Evolutionary conservation across 2,888 invertebrate species (phyloP).

Genomic region (Tupiocoris notatus): DNA sequence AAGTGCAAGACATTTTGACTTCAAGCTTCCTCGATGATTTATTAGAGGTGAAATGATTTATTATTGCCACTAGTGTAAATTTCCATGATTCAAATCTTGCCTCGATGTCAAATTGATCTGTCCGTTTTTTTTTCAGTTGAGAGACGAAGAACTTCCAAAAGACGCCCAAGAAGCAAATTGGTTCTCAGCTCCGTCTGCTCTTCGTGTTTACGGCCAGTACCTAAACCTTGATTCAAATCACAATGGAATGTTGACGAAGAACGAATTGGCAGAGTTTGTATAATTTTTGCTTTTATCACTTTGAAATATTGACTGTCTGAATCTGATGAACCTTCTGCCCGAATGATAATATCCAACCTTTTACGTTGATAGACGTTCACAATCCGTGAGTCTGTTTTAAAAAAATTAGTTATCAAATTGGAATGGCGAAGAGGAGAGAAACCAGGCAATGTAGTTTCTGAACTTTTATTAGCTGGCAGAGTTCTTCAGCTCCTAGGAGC

Average conservation of each 20-base stretch:
- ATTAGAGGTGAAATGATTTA: conserved; percentile 68
- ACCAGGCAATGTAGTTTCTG: too few species aligned
- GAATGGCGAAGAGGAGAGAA: too few species aligned
- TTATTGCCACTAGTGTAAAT: background rate
- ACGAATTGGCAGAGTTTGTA: conserved; percentile 76
- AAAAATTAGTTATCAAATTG: too few species aligned
- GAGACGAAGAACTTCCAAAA: conserved; percentile 80
- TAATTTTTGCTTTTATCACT: background rate
- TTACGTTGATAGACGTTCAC: too few species aligned
- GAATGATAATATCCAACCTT: too few species aligned
- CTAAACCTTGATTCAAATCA: conserved; percentile 90
- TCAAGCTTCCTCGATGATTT: conserved; percentile 91
- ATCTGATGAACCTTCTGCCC: too few species aligned
- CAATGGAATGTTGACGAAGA: conserved; percentile 92
- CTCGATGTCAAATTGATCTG: background rate
- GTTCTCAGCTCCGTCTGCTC: conserved; percentile 86
- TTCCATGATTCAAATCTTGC: background rate
- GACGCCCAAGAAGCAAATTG: conserved; percentile 84
- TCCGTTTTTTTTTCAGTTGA: conserved; percentile 58
- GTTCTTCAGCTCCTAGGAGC: too few species aligned
- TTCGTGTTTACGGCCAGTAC: conserved; percentile 91
- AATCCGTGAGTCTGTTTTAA: too few species aligned
- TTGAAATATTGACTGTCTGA: too few species aligned
- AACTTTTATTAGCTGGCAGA: too few species aligned
- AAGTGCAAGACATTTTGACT: conserved; percentile 87